Base-by-base conservation (phyloP, 1,140 invertebrate genomes). In the Trichogramma pretiosum region DNA sequence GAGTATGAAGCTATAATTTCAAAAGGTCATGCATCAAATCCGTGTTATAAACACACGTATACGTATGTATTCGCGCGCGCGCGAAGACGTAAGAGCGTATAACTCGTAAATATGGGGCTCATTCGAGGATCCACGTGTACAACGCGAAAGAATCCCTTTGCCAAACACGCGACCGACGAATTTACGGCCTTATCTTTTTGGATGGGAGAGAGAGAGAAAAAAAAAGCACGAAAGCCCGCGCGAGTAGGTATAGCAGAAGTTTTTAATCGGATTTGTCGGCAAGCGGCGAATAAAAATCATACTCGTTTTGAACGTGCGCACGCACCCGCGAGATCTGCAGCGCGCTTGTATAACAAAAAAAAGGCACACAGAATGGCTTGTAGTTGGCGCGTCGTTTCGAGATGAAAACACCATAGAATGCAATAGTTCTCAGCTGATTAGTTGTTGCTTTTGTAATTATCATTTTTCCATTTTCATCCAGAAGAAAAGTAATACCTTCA, bases 61-160 rank as follows among this genome's bases (percentile, higher is more conserved):
- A n/a, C n/a, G n/a, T n/a, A n/a, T n/a, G n/a, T n/a, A n/a, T n/a
- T n/a, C n/a, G n/a, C n/a, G n/a, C n/a, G 5, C 16, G 7, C 10
- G 22, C 2, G 18, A 32, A 39, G 14, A 39, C 32, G 18, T 8
- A n/a, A 16, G 32, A 14, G 26, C 11, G 32, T 9, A 28, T 33
- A n/a, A 13, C 24, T 23, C 39, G 28, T 39, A 50, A 50, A 50
- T 44, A 39, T 17, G 11, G 8, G 19, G 36, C 22, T 34, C 4
- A n/a, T 16, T n/a, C 21, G 7, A 5, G n/a, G 18, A 3, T n/a
- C n/a, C n/a, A n/a, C n/a, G n/a, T n/a, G n/a, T n/a, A n/a, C n/a
- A n/a, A n/a, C n/a, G n/a, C n/a, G n/a, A 64, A 68, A 66, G 62
- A 68, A 70, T 68, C 67, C 60, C 56, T 63, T 64, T 36, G 50